Base-by-base conservation (phyloP, 1,140 invertebrate genomes). In the Drosophila grimshawi region DNA sequence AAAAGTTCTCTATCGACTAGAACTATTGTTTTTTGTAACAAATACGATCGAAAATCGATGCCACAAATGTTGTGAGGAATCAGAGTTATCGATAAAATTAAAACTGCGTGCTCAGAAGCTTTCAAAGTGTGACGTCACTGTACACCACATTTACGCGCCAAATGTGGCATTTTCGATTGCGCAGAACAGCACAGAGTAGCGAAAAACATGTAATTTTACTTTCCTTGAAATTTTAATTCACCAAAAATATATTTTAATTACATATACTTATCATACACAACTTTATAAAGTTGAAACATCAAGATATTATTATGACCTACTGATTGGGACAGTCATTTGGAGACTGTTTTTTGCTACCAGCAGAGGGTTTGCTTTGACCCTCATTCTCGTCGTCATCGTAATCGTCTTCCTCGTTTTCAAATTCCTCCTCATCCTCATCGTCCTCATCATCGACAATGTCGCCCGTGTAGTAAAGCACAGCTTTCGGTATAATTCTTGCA, bases 401-500 rank as follows among this genome's bases (percentile, higher is more conserved):
- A 57, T 90, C 89, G 53, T 93, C 93, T 30, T 92, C 92, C 27
- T 93, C 93, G 37, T 93, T 93, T 27, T 92, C 91, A 11, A 75
- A 86, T 55, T 86, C 89, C 35, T 92, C 88, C 29, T 92, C 91
- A 67, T 96, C 95, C 56, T 95, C 95, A 57, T 96, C 95, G 48
- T 96, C 96, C 63, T 97, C 96, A 62, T 96, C 96, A 81, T 97
- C 96, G 11, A 96, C 93, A 33, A 95, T 95, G 93, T 97, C 96
- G 48, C 96, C 98, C 80, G 98, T 99, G 92, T 96, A 99, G 85
- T 98, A 98, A 32, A 99, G 94, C 55, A 99, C 96, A 78, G 98
- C 98, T 92, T 96, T 95, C 32, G 98, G 98, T 81, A 99, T 96
- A 80, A 99, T 96, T 75, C 97, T 94, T 92, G 99, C 98, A 83